These are phyloP conservation scores for Melikaiella ostensackeni DNA, from an alignment of 2,888 invertebrate species.

Conservation along the genomic window DNA sequence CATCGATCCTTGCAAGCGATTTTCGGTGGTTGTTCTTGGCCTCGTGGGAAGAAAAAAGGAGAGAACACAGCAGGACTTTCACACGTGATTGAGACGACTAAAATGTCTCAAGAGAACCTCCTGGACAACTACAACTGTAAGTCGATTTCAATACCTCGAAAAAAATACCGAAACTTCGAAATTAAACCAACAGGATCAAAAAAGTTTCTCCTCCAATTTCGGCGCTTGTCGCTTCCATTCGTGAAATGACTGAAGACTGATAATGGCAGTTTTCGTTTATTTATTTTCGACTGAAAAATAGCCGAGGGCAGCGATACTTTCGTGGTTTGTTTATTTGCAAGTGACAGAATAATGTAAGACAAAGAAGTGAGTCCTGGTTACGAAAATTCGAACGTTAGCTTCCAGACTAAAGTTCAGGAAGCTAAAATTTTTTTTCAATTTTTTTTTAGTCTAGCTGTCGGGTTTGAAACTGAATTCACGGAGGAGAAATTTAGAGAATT, in stretches of 20 bases:
- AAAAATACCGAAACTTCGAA: background rate
- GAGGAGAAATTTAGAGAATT: background rate
- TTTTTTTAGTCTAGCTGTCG: no score
- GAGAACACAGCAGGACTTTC: background rate
- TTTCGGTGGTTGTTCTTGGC: background rate
- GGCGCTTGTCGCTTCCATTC: conserved; percentile 10
- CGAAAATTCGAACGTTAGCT: background rate
- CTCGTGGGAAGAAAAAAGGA: background rate
- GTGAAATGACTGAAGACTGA: conserved; percentile 12
- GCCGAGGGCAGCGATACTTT: conserved; percentile 14
- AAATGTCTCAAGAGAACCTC: conserved; percentile 21
- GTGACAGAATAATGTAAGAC: background rate
- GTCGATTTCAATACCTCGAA: background rate
- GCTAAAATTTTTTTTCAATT: background rate
- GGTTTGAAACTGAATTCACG: no score
- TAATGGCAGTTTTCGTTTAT: conserved; percentile 35
- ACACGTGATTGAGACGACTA: background rate
- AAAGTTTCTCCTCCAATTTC: background rate
- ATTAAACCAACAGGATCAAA: background rate
- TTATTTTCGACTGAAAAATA: conserved; percentile 6
- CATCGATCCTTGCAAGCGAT: conserved; percentile 18
- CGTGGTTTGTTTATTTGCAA: conserved; percentile 17
- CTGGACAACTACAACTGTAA: background rate
- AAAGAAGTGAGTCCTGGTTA: background rate
- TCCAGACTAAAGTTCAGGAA: background rate